Percentiles rank a stretch among this genome's conserved stretches.
phyloP scores from a whole-genome alignment of 2,113 vertebrate species.

The Diglossa brunneiventris region DNA sequence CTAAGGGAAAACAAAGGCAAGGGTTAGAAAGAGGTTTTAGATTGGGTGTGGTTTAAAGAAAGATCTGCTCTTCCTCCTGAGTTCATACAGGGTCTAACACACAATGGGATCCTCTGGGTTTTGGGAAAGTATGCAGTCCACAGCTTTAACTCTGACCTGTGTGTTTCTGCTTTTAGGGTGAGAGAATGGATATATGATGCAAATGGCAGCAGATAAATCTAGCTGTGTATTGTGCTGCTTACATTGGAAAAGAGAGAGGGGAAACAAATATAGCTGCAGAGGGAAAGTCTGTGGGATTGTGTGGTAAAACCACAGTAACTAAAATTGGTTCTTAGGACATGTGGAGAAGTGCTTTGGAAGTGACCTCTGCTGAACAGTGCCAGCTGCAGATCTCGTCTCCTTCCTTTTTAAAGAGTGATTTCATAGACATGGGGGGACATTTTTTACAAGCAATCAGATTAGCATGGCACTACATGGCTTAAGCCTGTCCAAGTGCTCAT shows the following conservation, averaged over 20 bases:
- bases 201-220: neutral
- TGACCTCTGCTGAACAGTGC: neutral
- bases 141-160: neutral
- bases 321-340: neutral
- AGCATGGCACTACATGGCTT: neutral
- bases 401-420: neutral
- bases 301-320: neutral
- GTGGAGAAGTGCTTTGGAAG: neutral
- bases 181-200: neutral
- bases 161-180: neutral
- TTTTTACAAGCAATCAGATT: neutral
- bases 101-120: neutral
- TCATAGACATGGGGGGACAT: neutral
- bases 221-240: neutral
- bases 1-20: neutral
- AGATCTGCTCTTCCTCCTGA: neutral
- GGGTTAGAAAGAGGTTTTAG: neutral
- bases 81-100: neutral
- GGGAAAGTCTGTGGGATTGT: neutral
- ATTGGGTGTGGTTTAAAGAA: neutral
- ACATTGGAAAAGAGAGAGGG: neutral
- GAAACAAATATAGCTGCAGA: neutral
- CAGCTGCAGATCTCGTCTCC: neutral
- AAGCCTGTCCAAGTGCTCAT: neutral
- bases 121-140: accelerated